Evolutionary conservation across 2,888 invertebrate species (phyloP).

Genomic region (Acrocera orbiculus): DNA sequence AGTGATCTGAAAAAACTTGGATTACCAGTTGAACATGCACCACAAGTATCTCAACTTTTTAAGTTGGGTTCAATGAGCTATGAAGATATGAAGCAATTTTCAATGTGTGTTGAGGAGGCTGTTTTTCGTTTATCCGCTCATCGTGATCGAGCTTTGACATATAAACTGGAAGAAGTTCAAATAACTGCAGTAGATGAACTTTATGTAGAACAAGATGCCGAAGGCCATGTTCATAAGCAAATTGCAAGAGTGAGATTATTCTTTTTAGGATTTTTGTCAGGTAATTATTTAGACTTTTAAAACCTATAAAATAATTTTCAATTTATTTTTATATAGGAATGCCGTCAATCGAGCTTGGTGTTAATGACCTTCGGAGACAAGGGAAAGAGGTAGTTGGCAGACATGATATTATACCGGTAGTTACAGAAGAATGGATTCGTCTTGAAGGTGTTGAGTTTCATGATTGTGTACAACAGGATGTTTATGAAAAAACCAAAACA

Average conservation of each 20-base stretch:
- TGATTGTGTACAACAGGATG: constrained; percentile 77
- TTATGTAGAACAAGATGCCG: constrained; percentile 71
- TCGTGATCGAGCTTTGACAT: constrained; percentile 72
- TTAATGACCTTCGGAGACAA: constrained; percentile 93
- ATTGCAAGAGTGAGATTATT: constrained; percentile 89
- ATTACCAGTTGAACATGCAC: constrained; percentile 91
- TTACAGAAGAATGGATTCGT: constrained; percentile 98
- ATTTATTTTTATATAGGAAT: constrained; percentile 41
- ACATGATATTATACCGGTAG: constrained; percentile 96
- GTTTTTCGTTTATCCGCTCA: constrained; percentile 71
- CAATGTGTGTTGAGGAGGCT: constrained; percentile 80
- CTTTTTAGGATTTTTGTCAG: constrained; percentile 89
- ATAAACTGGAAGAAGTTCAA: constrained; percentile 94
- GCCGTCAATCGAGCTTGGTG: constrained; percentile 91
- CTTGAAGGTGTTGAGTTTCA: constrained; percentile 91
- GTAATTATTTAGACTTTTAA: constrained; percentile 26
- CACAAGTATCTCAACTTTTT: constrained; percentile 86
- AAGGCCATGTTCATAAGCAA: constrained; percentile 71
- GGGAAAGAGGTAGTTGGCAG: constrained; percentile 98
- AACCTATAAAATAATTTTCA: too few relatives aligned
- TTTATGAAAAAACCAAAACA: constrained; percentile 68
- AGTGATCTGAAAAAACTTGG: constrained; percentile 85
- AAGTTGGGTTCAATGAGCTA: constrained; percentile 83
- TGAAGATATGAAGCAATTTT: constrained; percentile 85
- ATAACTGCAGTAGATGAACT: constrained; percentile 85